Evolutionary conservation across 2,797 vertebrate species (phyloP), one percentile per base, ranked within the genome.

Genomic region (Lithobates pipiens): DNA sequence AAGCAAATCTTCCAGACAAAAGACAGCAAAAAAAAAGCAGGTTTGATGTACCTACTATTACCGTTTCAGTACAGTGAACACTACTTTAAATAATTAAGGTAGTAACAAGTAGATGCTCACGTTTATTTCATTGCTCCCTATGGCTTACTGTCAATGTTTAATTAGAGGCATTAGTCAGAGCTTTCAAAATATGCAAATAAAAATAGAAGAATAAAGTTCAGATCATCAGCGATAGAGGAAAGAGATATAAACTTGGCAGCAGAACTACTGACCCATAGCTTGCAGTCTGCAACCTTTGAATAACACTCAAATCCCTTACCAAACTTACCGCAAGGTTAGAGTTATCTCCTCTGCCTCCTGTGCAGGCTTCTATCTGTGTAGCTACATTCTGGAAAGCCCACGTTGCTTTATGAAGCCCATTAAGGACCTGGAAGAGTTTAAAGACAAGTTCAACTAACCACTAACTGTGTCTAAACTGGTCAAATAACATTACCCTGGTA

Each of bases 121-220:
- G 39, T 54, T 69, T 70, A 36, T 57, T 76, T 10, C 25, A 36
- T 57, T 69, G 16, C n/a, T 76, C 71, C 71, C 84, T 34, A 50
- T 75, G 78, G 72, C 46, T 27, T 46, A 68, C 15, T 32, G 46
- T 32, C 77, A 75, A 70, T n/a, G 39, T 80, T 81, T 85, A 85
- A 85, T 85, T 85, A 70, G 84, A 75, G 68, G 32, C 44, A 75
- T 85, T 74, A 85, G 71, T 85, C 70, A 79, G 57, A 74, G 76
- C 70, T 76, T 83, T 84, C 82, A 67, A 75, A 85, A 75, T 85
- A 85, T 85, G 76, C 70, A 80, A 85, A 85, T 85, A 68, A n/a
- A 42, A 13, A 54, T 70, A 70, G 27, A 61, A 39, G 46, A 69
- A 84, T 70, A 70, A 70, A 63, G 69, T 76, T 71, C n/a, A n/a